A percentile compares a stretch with the other conserved stretches of the same genome.
Conservation (phyloP, 2,113 vertebrate species). For the Daboia siamensis region DNA sequence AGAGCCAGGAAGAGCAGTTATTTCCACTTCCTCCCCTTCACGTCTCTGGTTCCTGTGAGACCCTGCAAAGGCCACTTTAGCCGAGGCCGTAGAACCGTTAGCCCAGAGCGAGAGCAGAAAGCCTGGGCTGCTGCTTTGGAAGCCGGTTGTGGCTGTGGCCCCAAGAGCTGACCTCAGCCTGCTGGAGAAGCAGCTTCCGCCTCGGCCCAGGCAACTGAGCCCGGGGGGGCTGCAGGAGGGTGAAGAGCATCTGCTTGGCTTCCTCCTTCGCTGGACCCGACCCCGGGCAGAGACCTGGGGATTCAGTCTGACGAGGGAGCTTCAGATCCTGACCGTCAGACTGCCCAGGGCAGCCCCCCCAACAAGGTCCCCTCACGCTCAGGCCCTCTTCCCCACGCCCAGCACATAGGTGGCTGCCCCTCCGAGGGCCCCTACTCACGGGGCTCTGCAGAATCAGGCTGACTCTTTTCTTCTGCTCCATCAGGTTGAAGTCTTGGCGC, state of each 20-base stretch:
- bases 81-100: neutral
- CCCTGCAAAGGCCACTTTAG: neutral
- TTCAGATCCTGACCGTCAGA: neutral
- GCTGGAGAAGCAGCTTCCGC: neutral
- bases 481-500: conserved; percentile 79
- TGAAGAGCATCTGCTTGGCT: neutral
- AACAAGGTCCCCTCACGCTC: no score
- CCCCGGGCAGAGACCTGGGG: neutral
- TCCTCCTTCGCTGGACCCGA: neutral
- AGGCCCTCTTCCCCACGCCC: neutral
- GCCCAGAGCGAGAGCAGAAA: neutral
- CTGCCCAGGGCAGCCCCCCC: no score
- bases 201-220: no score
- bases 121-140: neutral
- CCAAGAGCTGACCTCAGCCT: no score
- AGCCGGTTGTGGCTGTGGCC: neutral
- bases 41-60: neutral
- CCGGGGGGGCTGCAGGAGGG: neutral
- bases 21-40: neutral
- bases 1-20: neutral
- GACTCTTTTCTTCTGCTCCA: conserved; percentile 87
- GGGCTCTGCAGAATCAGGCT: conserved; percentile 94
- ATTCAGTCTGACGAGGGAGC: neutral
- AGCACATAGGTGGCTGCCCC: neutral
- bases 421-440: conserved; percentile 52